A percentile compares a stretch with the other conserved stretches of the same genome.
Evolutionary conservation across 2,888 invertebrate species (phyloP).

Genomic region (Lysandra coridon): DNA sequence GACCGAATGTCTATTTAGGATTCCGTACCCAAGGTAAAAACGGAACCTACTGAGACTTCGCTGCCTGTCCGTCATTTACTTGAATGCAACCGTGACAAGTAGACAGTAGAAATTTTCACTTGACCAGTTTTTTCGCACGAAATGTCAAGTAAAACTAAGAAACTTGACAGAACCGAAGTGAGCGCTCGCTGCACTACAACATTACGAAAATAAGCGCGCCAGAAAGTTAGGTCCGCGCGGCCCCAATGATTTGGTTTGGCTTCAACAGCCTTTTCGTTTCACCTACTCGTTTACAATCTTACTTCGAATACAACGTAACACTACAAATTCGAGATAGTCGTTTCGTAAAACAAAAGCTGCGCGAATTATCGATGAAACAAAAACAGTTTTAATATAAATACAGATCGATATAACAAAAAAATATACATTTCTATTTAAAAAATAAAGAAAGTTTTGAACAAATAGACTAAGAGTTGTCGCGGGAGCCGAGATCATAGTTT

Average conservation of each 20-base stretch:
- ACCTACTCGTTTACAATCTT: conserved; percentile 25
- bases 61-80: not conserved
- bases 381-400: conserved; percentile 35
- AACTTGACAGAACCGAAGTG: not conserved
- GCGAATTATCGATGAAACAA: conserved; percentile 25
- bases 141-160: not conserved
- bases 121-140: not conserved
- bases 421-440: conserved; percentile 59
- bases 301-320: conserved; percentile 20
- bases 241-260: conserved; percentile 66
- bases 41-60: not conserved
- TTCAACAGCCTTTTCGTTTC: conserved; percentile 60
- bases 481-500: conserved; percentile 70
- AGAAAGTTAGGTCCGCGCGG: conserved; percentile 37
- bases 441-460: conserved; percentile 52
- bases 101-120: not conserved
- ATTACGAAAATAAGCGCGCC: conserved; percentile 13
- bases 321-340: conserved; percentile 26
- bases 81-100: not conserved
- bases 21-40: not conserved
- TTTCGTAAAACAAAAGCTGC: conserved; percentile 10
- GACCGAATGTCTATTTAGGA: not conserved
- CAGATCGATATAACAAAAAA: conserved; percentile 51
- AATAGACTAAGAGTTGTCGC: conserved; percentile 57
- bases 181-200: not conserved